Conservation (phyloP, 2,113 vertebrate species). For the Paracanthobrama guichenoti region DNA sequence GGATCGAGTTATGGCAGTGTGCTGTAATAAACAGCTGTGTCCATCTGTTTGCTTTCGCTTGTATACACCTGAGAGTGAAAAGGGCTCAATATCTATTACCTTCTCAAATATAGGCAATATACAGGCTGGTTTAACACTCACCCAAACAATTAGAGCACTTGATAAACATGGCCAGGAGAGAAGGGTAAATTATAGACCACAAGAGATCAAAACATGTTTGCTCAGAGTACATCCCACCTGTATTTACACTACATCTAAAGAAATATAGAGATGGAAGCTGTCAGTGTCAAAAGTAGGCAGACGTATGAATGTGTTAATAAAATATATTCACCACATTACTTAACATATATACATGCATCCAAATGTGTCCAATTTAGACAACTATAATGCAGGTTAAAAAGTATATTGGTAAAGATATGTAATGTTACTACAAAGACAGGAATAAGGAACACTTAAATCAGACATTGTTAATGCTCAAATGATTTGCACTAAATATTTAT, state of each 20-base stretch:
- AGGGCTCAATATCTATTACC: slow-evolving; percentile 31
- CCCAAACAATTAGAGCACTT: background rate
- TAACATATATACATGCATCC: background rate
- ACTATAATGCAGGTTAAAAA: background rate
- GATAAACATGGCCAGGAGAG: background rate
- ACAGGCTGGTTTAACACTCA: slow-evolving; percentile 5
- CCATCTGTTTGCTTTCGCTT: slow-evolving; percentile 39
- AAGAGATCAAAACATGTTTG: background rate
- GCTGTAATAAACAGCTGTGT: slow-evolving; percentile 6
- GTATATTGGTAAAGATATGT: background rate
- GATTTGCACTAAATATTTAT: background rate
- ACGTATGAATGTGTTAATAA: background rate
- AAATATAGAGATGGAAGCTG: background rate
- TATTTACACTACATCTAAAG: slow-evolving; percentile 1
- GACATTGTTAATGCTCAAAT: background rate
- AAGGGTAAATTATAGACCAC: background rate
- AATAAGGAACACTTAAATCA: background rate
- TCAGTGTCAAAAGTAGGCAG: background rate
- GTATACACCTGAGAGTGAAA: slow-evolving; percentile 28
- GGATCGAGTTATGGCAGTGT: background rate
- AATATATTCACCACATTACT: background rate
- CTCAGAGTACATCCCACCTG: background rate
- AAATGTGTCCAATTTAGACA: background rate
- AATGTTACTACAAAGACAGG: background rate
- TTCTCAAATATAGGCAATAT: slow-evolving; percentile 18